Evolutionary conservation across 2,888 invertebrate species (phyloP).

Genomic region (Dynastes hyllus): DNA sequence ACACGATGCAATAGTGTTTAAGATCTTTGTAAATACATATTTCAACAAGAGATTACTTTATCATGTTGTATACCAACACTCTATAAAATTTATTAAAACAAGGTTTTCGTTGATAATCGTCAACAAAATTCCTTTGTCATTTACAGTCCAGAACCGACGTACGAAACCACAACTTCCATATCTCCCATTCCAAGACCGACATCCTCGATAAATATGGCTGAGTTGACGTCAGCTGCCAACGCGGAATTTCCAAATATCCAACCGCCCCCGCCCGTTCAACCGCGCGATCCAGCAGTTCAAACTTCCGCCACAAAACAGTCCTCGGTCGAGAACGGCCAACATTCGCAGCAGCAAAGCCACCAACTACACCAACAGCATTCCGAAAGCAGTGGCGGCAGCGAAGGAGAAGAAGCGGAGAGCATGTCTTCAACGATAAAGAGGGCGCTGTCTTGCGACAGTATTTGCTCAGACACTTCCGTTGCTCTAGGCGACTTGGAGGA

Average conservation of each 20-base stretch:
- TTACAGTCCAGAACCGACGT: slow-evolving; percentile 45
- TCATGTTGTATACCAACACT: too few species aligned
- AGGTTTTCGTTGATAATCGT: neutral
- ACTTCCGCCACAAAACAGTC: slow-evolving; percentile 49
- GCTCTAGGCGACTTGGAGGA: slow-evolving; percentile 81
- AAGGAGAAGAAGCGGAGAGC: slow-evolving; percentile 60
- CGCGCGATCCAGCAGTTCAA: slow-evolving; percentile 54
- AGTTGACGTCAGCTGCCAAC: slow-evolving; percentile 62
- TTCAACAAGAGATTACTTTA: too few species aligned
- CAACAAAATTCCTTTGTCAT: neutral
- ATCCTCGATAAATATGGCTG: slow-evolving; percentile 67
- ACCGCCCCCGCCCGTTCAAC: slow-evolving; percentile 62
- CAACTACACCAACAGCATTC: slow-evolving; percentile 55
- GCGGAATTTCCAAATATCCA: slow-evolving; percentile 66
- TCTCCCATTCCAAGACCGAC: slow-evolving; percentile 68
- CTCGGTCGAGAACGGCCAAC: slow-evolving; percentile 27
- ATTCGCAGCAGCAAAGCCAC: slow-evolving; percentile 48
- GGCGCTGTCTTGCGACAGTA: slow-evolving; percentile 86
- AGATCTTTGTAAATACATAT: too few species aligned
- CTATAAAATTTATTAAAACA: too few species aligned
- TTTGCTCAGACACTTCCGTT: slow-evolving; percentile 86
- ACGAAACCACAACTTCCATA: slow-evolving; percentile 62
- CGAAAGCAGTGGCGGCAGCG: slow-evolving; percentile 46
- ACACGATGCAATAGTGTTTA: too few species aligned
- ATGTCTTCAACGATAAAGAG: slow-evolving; percentile 72